A percentile compares a stretch with the other conserved stretches of the same genome.
Evolutionary conservation across 2,113 vertebrate species (phyloP).

Genomic region (Meriones unguiculatus): DNA sequence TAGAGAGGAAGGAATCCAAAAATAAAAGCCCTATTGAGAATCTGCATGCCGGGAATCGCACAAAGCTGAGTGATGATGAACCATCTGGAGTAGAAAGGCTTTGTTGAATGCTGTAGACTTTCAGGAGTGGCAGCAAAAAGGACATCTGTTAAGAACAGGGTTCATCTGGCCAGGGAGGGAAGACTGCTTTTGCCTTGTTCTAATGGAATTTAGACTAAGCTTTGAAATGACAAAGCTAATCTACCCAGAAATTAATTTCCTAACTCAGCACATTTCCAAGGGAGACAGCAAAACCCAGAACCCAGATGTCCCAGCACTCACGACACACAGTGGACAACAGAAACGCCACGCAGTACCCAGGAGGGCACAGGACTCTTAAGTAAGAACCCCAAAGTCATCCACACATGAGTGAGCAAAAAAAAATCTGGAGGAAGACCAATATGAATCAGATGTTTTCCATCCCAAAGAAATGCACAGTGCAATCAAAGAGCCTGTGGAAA

Average conservation of each 20-base stretch:
- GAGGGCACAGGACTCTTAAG: neutral
- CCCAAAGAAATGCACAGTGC: neutral
- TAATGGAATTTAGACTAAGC: slow-evolving; percentile 22
- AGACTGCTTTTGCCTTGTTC: neutral
- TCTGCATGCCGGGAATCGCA: neutral
- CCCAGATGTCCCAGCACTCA: neutral
- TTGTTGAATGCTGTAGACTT: neutral
- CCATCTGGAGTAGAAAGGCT: neutral
- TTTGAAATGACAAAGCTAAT: slow-evolving; percentile 21
- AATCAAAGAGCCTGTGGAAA: neutral
- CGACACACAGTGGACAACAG: neutral
- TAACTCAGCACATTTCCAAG: slow-evolving; percentile 5
- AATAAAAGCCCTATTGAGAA: neutral
- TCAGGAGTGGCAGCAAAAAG: neutral
- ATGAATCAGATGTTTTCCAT: slow-evolving; percentile 8
- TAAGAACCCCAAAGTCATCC: neutral
- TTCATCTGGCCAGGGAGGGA: neutral
- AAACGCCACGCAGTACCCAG: neutral
- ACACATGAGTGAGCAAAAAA: neutral
- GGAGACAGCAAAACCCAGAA: slow-evolving; percentile 4
- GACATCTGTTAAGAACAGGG: neutral
- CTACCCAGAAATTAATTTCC: slow-evolving; percentile 16
- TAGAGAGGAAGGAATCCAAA: neutral
- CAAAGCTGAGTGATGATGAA: neutral
- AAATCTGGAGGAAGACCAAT: neutral